A percentile compares a stretch with the other conserved stretches of the same genome.
These are phyloP conservation scores for Ceuthmochares aereus DNA, from an alignment of 2,113 vertebrate species.

Conservation along the genomic window DNA sequence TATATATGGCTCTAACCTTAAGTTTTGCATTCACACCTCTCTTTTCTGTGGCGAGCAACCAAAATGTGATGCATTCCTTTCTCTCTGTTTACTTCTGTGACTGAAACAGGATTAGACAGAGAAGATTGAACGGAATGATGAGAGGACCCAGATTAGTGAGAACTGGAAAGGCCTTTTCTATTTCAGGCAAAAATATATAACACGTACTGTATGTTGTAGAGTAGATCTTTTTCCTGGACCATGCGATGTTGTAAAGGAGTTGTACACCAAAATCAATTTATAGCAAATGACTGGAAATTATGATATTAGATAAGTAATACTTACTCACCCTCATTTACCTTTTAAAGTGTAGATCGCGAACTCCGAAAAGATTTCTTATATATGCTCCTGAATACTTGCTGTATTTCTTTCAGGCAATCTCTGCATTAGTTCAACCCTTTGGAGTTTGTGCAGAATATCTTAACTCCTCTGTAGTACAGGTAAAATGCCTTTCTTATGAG, in stretches of 20 bases:
- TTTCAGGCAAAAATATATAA: background rate
- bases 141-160: background rate
- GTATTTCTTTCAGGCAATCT: conserved; percentile 85
- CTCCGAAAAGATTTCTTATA: background rate
- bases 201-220: background rate
- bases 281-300: background rate
- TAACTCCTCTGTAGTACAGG: conserved; percentile 94
- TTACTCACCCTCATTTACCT: background rate
- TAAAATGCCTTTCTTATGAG: conserved; percentile 62
- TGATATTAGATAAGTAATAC: background rate
- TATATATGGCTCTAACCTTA: background rate
- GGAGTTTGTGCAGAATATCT: conserved; percentile 97
- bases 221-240: background rate
- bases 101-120: background rate
- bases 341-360: background rate
- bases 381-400: background rate
- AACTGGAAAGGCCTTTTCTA: background rate
- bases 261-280: background rate
- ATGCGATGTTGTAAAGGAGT: background rate
- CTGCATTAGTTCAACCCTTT: conserved; percentile 93
- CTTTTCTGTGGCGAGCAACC: background rate
- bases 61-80: conserved; percentile 27
- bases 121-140: background rate
- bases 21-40: background rate
- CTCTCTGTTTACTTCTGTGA: background rate